phyloP scores from a whole-genome alignment of 2,888 invertebrate species.

The Phasia obesa region DNA sequence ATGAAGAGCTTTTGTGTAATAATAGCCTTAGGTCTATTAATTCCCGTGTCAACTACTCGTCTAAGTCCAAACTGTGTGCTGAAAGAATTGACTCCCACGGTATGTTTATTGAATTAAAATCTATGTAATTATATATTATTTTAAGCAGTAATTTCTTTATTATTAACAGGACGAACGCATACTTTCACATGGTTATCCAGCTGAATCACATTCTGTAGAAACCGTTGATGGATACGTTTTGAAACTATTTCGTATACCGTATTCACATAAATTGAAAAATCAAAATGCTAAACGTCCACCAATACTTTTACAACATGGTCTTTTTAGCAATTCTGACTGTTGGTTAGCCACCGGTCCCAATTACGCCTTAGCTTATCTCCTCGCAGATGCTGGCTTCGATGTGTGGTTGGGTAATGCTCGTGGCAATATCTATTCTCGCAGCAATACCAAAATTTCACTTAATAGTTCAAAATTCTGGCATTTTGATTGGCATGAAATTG shows the following conservation, averaged over 20 bases:
- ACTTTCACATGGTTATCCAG: conserved; percentile 84
- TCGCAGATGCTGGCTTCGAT: conserved; percentile 80
- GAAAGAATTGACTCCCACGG: conserved; percentile 46
- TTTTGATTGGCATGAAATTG: conserved; percentile 94
- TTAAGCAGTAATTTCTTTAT: background rate
- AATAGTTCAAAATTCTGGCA: conserved; percentile 78
- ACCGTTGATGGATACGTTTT: conserved; percentile 79
- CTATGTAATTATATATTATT: no score
- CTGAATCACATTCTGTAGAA: conserved; percentile 85
- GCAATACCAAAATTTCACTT: conserved; percentile 77
- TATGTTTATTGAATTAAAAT: conserved; percentile 4
- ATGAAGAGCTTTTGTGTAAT: conserved; percentile 30
- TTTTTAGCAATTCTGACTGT: conserved; percentile 80
- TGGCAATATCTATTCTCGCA: conserved; percentile 79
- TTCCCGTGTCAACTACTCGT: background rate
- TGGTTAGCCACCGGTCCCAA: conserved; percentile 77
- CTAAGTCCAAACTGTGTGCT: conserved; percentile 9
- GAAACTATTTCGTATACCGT: conserved; percentile 79
- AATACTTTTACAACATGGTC: conserved; percentile 84
- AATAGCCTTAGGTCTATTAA: conserved; percentile 12
- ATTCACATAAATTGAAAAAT: conserved; percentile 75
- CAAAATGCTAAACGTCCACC: conserved; percentile 76
- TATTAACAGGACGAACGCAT: conserved; percentile 75
- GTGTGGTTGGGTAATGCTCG: conserved; percentile 81
- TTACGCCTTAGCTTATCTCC: conserved; percentile 77